Evolutionary conservation across 2,888 invertebrate genomes (phyloP), one percentile per base, ranked within the genome.

Genomic region (Parnassius apollo): DNA sequence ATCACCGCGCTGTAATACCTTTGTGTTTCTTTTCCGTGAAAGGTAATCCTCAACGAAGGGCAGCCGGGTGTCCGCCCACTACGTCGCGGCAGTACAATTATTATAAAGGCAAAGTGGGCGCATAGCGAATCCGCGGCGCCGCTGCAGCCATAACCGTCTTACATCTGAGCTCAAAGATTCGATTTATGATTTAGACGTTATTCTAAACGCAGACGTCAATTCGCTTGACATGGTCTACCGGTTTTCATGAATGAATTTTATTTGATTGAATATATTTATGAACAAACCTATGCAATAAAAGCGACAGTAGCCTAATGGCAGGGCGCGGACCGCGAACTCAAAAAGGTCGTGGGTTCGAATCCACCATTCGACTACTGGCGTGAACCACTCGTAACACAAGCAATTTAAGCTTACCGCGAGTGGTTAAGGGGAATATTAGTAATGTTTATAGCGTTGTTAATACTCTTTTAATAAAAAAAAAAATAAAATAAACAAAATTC

Each of bases 41-140:
- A 69, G 66, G 64, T 69, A 70, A 71, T 72, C 70, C 70, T 64
- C 69, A 66, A 68, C 63, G 69, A 72, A 75, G 68, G 72, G 64
- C 66, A 66, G 66, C 68, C 42, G 62, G 65, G 66, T 66, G 48
- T 68, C 71, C 80, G 73, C 78, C 81, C 78, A 80, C 79, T 64
- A 58, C 66, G 66, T 68, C 68, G 68, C 67, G 68, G 66, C 70
- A 69, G 68, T 56, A 75, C 76, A 78, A 78, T 81, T 77, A 78
- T 81, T 77, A 77, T 69, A 73, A 73, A 66, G 66, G 57, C 69
- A 73, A 68, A 65, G 84, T 77, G 76, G 78, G 66, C 71, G 82
- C 78, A 74, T 76, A 69, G 75, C 83, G 77, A 83, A 82, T 81
- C 71, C 63, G 66, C 77, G 80, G 81, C 82, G 85, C 81, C 81